Evolutionary conservation across 2,888 invertebrate species (phyloP).

Genomic region (Athripsodes cinereus): DNA sequence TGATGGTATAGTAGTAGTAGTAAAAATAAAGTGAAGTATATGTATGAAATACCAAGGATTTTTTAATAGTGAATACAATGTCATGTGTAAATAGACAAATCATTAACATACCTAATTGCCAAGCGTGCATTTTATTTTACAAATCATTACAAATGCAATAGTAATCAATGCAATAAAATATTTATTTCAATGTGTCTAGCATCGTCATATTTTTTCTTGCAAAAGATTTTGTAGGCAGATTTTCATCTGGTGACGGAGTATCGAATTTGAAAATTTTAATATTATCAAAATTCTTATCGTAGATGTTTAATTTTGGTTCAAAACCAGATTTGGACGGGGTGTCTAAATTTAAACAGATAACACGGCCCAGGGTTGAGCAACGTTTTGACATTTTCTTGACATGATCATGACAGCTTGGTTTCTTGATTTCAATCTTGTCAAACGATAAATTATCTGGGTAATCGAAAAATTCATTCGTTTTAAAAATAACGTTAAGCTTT

Average conservation of each 20-base stretch:
- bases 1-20: too few species aligned
- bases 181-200: too few species aligned
- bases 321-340: neutral
- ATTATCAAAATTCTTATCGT: neutral
- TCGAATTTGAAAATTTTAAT: neutral
- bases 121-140: too few species aligned
- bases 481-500: neutral
- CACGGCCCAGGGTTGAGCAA: constrained; percentile 1
- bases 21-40: too few species aligned
- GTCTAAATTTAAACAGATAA: neutral
- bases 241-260: neutral
- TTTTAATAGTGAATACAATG: too few species aligned
- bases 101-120: too few species aligned
- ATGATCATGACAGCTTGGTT: too few species aligned
- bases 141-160: too few species aligned
- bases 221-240: neutral
- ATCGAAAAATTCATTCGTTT: neutral
- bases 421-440: too few species aligned
- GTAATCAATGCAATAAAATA: too few species aligned
- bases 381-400: neutral
- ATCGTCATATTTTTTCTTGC: neutral
- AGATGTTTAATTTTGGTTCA: neutral
- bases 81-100: too few species aligned
- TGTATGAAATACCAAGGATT: neutral
- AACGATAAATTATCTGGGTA: neutral